Base-by-base conservation (phyloP, 2,797 vertebrate species). In the Balearica regulorum region DNA sequence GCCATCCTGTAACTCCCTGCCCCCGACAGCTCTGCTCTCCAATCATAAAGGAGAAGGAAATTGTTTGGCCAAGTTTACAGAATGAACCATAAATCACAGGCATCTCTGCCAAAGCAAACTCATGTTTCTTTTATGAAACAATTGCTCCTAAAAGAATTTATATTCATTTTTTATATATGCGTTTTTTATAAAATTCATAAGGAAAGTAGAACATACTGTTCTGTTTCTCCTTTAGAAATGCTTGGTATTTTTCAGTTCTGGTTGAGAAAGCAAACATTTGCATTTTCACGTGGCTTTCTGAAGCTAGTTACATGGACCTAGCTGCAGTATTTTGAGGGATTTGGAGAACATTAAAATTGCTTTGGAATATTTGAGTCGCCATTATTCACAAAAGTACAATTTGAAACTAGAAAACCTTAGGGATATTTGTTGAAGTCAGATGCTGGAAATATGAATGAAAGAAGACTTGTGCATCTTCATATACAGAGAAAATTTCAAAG, bases 111-210 rank as follows among this genome's bases (percentile, higher is more conserved):
- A 97, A 97, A 97, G 90, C 84, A 94, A 96, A 97, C 95, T 97
- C 96, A 97, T 96, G 91, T 97, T 96, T 97, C 92, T 97, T 97
- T 97, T 96, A 97, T 97, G 96, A 97, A 97, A 97, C 96, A 96
- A 97, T 97, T 96, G 93, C 90, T 97, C 66, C 93, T 96, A 86
- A 96, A 97, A 96, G 39, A 94, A 96, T 96, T 96, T 96, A 93
- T 96, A 94, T 97, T 97, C 94, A 93, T 97, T 96, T 96, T 94
- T 90, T 96, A 94, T 95, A 93, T 87, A 96, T 89, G 92, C 96
- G 96, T 96, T 90, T 93, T 97, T 96, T 95, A 91, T 92, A 87
- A 94, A 96, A 95, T 95, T 91, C 91, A 84, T 92, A 92, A 84
- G 68, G 87, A 94, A 97, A 93, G 83, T 66, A 92, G 95, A 97